These are phyloP conservation scores for Hofmannophila pseudospretella DNA, from an alignment of 2,888 invertebrate genomes.

Conservation along the genomic window DNA sequence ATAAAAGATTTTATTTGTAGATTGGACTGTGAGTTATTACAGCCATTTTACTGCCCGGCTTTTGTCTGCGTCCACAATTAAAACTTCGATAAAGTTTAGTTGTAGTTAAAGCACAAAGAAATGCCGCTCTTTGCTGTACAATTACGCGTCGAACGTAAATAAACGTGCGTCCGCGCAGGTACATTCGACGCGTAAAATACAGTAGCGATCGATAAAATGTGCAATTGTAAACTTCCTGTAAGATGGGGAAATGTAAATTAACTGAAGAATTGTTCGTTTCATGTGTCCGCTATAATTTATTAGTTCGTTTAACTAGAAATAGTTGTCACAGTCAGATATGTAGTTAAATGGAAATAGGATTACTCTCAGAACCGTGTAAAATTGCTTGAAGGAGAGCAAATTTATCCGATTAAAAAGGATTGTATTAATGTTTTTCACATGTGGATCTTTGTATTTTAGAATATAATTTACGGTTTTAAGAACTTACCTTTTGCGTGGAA, in stretches of 20 bases:
- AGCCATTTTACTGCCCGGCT: conserved; percentile 54
- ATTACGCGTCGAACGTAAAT: conserved; percentile 61
- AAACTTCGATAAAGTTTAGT: conserved; percentile 70
- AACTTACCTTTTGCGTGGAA: no score
- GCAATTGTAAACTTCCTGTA: conserved; percentile 71
- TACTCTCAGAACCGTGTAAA: no score
- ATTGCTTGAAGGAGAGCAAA: no score
- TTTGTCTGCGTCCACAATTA: conserved; percentile 72
- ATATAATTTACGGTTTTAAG: no score
- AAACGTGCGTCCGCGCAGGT: conserved; percentile 32
- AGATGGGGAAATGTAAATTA: conserved; percentile 70
- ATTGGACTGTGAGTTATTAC: conserved; percentile 50
- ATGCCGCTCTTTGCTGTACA: conserved; percentile 65
- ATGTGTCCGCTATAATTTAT: conserved; percentile 41
- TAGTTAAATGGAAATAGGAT: no score
- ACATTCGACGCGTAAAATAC: conserved; percentile 35
- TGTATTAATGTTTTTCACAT: no score
- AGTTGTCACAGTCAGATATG: no score
- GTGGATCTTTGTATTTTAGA: no score
- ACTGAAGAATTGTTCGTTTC: conserved; percentile 66
- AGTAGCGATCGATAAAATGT: conserved; percentile 70
- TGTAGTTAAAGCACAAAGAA: conserved; percentile 60
- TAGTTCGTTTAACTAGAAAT: no score
- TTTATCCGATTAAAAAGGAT: no score
- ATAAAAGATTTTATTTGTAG: conserved; percentile 71